Conservation (phyloP, 2,797 vertebrate species). For the Poecilia wingei region DNA sequence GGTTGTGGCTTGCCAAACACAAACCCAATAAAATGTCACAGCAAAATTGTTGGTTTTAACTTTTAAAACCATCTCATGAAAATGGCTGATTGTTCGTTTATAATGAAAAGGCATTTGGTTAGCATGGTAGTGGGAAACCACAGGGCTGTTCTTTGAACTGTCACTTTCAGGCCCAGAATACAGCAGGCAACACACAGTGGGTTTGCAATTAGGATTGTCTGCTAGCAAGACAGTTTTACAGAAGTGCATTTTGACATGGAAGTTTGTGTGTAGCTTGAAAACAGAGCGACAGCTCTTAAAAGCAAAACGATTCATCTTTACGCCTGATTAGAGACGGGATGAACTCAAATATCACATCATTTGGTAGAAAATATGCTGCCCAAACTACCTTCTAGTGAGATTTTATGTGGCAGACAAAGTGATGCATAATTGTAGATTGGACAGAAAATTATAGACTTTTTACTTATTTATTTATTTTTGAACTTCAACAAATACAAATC, state of each 20-base stretch:
- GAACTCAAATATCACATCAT: slow-evolving; percentile 73
- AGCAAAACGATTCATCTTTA: slow-evolving; percentile 78
- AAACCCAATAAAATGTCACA: slow-evolving; percentile 37
- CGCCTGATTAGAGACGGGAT: slow-evolving; percentile 82
- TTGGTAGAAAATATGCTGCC: slow-evolving; percentile 77
- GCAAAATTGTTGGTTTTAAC: slow-evolving; percentile 48
- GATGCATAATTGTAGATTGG: background rate
- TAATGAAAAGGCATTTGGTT: slow-evolving; percentile 59
- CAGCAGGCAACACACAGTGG: slow-evolving; percentile 56
- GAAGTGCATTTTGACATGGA: slow-evolving; percentile 59
- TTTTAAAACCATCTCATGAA: slow-evolving; percentile 62
- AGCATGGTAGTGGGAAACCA: slow-evolving; percentile 53
- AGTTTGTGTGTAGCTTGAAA: slow-evolving; percentile 64
- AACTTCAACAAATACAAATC: background rate
- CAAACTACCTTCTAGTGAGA: slow-evolving; percentile 49
- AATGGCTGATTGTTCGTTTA: slow-evolving; percentile 56
- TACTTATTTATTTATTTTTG: too few species aligned
- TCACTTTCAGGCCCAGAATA: slow-evolving; percentile 50
- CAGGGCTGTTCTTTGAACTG: slow-evolving; percentile 70
- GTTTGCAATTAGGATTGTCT: slow-evolving; percentile 71
- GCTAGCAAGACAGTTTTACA: slow-evolving; percentile 56
- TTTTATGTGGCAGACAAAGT: slow-evolving; percentile 45
- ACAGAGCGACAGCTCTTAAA: slow-evolving; percentile 65
- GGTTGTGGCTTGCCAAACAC: slow-evolving; percentile 33
- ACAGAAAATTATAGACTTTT: background rate